Percentiles rank a stretch among this genome's conserved stretches.
phyloP scores from a whole-genome alignment of 2,113 vertebrate species.

The Oryzias curvinotus region DNA sequence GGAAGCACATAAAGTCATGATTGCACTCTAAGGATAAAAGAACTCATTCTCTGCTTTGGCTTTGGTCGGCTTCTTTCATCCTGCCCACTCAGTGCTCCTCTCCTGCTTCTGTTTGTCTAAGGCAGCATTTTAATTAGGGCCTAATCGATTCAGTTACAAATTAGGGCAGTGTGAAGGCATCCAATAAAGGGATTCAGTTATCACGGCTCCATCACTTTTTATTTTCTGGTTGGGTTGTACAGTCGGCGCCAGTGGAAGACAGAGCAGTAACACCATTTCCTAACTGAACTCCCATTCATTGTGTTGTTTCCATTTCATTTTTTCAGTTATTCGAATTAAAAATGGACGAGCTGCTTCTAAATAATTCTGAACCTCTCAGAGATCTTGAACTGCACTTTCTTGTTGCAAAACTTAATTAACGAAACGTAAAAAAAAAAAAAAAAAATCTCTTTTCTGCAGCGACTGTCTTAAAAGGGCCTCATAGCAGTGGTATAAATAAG shows the following conservation, averaged over 20 bases:
- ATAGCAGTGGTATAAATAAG: slow-evolving; percentile 12
- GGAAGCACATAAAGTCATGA: slow-evolving; percentile 10
- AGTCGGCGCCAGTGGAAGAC: background rate
- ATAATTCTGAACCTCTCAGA: slow-evolving; percentile 10
- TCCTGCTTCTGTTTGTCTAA: slow-evolving; percentile 46
- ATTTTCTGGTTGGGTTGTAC: slow-evolving; percentile 1
- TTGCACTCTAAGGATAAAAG: slow-evolving; percentile 27
- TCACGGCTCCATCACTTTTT: slow-evolving; percentile 8
- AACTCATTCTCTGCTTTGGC: slow-evolving; percentile 41
- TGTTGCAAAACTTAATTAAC: slow-evolving; percentile 40
- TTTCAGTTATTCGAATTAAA: slow-evolving; percentile 21
- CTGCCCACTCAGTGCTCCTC: slow-evolving; percentile 48
- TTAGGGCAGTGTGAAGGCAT: slow-evolving; percentile 42
- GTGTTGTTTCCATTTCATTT: slow-evolving; percentile 18
- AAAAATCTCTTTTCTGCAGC: slow-evolving; percentile 35
- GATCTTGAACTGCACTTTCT: slow-evolving; percentile 13
- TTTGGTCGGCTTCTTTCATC: slow-evolving; percentile 26
- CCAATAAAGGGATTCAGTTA: slow-evolving; percentile 50
- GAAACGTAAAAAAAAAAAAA: background rate
- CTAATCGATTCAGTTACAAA: slow-evolving; percentile 66
- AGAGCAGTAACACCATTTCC: slow-evolving; percentile 14
- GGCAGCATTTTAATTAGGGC: slow-evolving; percentile 64
- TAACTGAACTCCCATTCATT: background rate
- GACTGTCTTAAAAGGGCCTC: slow-evolving; percentile 25
- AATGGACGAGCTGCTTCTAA: slow-evolving; percentile 32